phyloP scores from a whole-genome alignment of 2,113 vertebrate genomes.

The Nothobranchius furzeri region DNA sequence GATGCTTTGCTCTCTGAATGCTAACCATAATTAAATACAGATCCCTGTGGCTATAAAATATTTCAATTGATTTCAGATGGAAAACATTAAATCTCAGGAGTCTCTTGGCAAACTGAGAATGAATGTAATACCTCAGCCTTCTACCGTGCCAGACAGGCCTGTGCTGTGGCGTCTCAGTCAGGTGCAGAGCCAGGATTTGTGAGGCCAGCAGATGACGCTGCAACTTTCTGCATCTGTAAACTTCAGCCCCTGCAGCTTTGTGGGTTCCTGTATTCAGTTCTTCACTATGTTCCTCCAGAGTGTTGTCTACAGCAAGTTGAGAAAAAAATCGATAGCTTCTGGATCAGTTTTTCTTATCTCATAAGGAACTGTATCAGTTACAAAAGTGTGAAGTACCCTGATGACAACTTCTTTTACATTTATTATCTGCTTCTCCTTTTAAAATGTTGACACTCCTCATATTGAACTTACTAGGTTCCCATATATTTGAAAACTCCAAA shows the following conservation, averaged over 20 bases:
- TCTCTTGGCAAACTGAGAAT: conserved; percentile 61
- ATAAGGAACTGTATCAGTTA: no score
- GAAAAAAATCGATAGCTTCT: no score
- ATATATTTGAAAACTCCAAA: no score
- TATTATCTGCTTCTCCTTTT: no score
- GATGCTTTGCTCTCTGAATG: conserved; percentile 12
- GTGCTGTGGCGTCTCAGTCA: conserved; percentile 35
- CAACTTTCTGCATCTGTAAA: conserved; percentile 11
- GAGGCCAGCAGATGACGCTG: conserved; percentile 34
- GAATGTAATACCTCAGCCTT: conserved; percentile 68
- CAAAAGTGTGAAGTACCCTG: no score
- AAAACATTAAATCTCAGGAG: conserved; percentile 16
- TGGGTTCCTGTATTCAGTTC: conserved; percentile 5
- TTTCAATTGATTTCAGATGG: conserved; percentile 56
- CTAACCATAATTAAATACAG: conserved; percentile 56
- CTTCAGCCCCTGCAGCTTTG: conserved; percentile 32
- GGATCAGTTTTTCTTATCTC: no score
- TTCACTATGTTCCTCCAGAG: neutral
- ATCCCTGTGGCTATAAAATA: conserved; percentile 51
- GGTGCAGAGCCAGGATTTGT: conserved; percentile 53
- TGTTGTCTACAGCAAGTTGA: no score
- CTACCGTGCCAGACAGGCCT: conserved; percentile 36
- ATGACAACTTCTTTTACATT: no score
- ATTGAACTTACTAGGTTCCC: no score
- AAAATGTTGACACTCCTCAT: no score